Evolutionary conservation across 2,113 vertebrate species (phyloP), one percentile per base, ranked within the genome.

Genomic region (Leuciscus idus): DNA sequence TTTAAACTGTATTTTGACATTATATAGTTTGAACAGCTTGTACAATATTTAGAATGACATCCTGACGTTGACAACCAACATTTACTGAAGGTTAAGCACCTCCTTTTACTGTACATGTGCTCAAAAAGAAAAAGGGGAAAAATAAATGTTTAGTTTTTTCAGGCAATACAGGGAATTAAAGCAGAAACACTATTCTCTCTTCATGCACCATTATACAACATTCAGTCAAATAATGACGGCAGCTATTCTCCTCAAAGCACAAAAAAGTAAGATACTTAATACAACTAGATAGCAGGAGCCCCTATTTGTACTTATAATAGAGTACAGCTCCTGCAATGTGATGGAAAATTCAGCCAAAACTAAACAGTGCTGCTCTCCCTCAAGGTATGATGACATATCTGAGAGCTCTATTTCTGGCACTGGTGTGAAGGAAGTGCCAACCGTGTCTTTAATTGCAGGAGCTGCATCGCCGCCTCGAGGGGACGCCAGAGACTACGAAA

Each of bases 401-500:
- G 86, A 85, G 70, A 83, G 83, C 88, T 85, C 86, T 89, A 89
- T 89, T 89, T 87, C 88, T 89, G 79, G 73, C 78, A 59, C 75
- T 85, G 62, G 83, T 86, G 88, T 89, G 88, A 89, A 84, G 57
- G 82, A 89, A 80, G 84, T 89, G 88, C 83, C 74, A 89, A 73
- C 79, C 84, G 86, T 89, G 75, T 91, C 73, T 91, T 77, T 87
- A 86, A 84, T 4, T 88, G 0, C 90, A 99, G 97, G 98, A 99
- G 88, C 95, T 99, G 87, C 98, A 98, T 86, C 97, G 97, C 23
- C 96, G 98, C 6, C 97, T 96, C 50, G 98, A 99, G 92, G 98
- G 95, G 84, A 96, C 98, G 64, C 96, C 98, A 0, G 98, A 99
- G 89, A 97, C 97, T 52, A 97, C 97, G 85, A 99, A 99, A 93